A percentile compares a stretch with the other conserved stretches of the same genome.
Evolutionary conservation across 1,140 invertebrate genomes (phyloP).

Genomic region (Drosophila oshimai): DNA sequence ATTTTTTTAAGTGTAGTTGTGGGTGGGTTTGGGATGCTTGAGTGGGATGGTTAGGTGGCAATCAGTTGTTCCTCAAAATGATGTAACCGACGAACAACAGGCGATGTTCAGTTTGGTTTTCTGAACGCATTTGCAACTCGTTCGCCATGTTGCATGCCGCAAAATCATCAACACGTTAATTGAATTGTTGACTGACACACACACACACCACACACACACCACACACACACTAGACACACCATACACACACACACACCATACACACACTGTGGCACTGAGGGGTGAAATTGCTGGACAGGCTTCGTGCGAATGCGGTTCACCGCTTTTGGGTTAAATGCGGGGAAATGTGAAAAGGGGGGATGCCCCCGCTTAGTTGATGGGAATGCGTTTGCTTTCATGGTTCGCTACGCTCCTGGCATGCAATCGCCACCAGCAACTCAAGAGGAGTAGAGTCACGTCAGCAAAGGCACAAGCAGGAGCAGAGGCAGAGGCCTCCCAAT

Average conservation of each 20-base stretch:
- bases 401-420: constrained; percentile 66
- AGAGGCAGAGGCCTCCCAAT: constrained; percentile 62
- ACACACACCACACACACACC: constrained; percentile 47
- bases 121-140: constrained; percentile 47
- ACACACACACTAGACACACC: constrained; percentile 48
- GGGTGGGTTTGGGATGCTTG: background rate
- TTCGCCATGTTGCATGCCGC: constrained; percentile 73
- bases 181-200: constrained; percentile 82
- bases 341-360: background rate
- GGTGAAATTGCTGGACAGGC: constrained; percentile 19
- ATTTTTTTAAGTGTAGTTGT: too few species aligned
- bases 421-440: constrained; percentile 55
- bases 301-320: constrained; percentile 73
- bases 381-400: constrained; percentile 77
- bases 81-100: constrained; percentile 9
- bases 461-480: background rate
- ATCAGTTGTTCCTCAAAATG: constrained; percentile 77
- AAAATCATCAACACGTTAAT: constrained; percentile 82
- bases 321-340: constrained; percentile 29
- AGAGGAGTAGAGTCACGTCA: background rate
- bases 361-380: constrained; percentile 54
- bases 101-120: background rate
- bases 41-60: background rate
- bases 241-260: background rate
- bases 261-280: too few species aligned